phyloP scores from a whole-genome alignment of 92 coral and sea anemone genomes.

The Hydrozoanthus gracilis region DNA sequence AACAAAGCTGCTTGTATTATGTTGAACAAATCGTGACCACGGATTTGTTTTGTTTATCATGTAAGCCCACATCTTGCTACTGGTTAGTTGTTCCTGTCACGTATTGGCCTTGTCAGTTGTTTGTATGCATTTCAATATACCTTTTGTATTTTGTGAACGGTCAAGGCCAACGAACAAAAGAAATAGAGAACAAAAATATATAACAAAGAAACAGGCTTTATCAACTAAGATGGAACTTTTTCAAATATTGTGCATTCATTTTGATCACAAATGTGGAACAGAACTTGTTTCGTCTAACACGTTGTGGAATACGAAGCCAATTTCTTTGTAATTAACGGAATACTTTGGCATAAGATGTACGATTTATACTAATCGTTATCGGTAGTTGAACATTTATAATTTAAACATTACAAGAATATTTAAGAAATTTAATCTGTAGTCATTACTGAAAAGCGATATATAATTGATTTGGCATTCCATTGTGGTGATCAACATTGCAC shows the following conservation, averaged over 20 bases:
- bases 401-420: not conserved
- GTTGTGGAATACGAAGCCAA: constrained; percentile 12
- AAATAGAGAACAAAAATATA: no score
- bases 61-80: not conserved
- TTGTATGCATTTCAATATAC: not conserved
- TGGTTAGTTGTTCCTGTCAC: no score
- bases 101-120: no score
- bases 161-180: no score
- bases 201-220: not conserved
- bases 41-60: constrained; percentile 14
- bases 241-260: constrained; percentile 14
- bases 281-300: constrained; percentile 24
- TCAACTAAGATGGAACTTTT: not conserved
- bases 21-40: constrained; percentile 14
- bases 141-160: not conserved
- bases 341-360: constrained; percentile 26
- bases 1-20: not conserved
- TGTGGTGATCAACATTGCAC: not conserved
- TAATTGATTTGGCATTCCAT: constrained; percentile 7
- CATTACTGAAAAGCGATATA: not conserved
- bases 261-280: constrained; percentile 20
- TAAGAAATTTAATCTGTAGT: constrained; percentile 8
- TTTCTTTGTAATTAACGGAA: constrained; percentile 23
- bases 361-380: constrained; percentile 14
- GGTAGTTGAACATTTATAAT: constrained; percentile 23